phyloP scores from a whole-genome alignment of 2,888 invertebrate species.

The Lochmaea capreae region DNA sequence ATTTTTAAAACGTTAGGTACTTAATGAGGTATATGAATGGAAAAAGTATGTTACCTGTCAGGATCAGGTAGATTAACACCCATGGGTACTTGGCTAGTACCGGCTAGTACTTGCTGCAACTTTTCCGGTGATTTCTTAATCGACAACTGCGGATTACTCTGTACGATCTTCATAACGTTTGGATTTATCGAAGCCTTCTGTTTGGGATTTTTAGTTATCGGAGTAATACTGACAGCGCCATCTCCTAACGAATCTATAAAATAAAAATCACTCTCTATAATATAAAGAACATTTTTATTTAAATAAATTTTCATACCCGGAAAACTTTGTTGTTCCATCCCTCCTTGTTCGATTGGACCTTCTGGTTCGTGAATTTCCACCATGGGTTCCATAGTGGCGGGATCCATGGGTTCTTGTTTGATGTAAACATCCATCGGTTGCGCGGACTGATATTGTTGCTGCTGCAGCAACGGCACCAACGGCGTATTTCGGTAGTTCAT shows the following conservation, averaged over 20 bases:
- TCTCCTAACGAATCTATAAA: slow-evolving; percentile 48
- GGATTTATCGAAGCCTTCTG: slow-evolving; percentile 58
- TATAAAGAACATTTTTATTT: neutral
- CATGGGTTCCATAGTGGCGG: slow-evolving; percentile 58
- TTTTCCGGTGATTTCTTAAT: slow-evolving; percentile 55
- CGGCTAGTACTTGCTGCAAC: slow-evolving; percentile 21
- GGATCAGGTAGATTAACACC: slow-evolving; percentile 37
- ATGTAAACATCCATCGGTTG: slow-evolving; percentile 44
- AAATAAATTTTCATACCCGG: slow-evolving; percentile 24
- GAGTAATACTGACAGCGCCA: slow-evolving; percentile 62
- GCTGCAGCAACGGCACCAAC: neutral
- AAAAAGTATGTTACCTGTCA: slow-evolving; percentile 27
- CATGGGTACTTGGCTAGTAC: slow-evolving; percentile 37
- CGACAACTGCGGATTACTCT: slow-evolving; percentile 64
- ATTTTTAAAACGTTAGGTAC: no score
- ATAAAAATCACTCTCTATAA: neutral
- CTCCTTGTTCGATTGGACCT: neutral
- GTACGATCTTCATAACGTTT: slow-evolving; percentile 62
- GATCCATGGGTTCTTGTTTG: slow-evolving; percentile 60
- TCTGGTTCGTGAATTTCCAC: slow-evolving; percentile 63
- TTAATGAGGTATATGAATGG: neutral
- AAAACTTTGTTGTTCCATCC: slow-evolving; percentile 31
- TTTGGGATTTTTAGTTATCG: slow-evolving; percentile 59
- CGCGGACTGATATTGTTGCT: slow-evolving; percentile 17
- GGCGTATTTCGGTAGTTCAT: slow-evolving; percentile 39